Base-by-base conservation (phyloP, 1,140 invertebrate species). In the Elysia chlorotica region DNA sequence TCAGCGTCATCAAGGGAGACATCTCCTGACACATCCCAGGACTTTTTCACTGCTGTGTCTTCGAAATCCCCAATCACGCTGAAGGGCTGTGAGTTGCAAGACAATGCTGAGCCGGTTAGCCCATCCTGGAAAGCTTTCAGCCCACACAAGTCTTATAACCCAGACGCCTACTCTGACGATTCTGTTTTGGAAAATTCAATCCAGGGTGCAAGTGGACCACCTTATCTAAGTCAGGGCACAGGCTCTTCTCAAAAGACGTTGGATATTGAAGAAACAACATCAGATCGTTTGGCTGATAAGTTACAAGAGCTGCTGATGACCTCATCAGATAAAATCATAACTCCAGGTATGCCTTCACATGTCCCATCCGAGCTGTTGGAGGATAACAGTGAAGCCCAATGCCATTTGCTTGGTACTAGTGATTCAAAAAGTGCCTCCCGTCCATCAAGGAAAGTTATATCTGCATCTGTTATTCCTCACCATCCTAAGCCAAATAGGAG, bases 1-100 rank as follows among this genome's bases (percentile, higher is more conserved):
- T 57, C 71, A 30, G 30, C 54, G 21, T 37, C 63, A 30, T 62
- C 69, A 33, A 37, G 37, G 4, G 69, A 71, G 25, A 38, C 38
- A 33, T 31, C 38, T 57, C 17, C 1, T 19, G 69, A 71, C 25
- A n/a, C n/a, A n/a, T 23, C 19, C 25, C 6, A 10, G 28, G 33
- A 2, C 10, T 70, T 70, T 2, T 35, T 56, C 21, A 56, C 23
- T 57, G 17, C 56, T 2, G n/a, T n/a, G n/a, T n/a, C n/a, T n/a
- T n/a, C n/a, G n/a, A 19, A 65, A 53, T 65, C 61, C 1, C 71
- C 71, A 5, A 70, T 70, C 54, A 70, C 67, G 35, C 2, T 70
- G 5, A 59, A 56, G 59, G 67, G 67, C 1, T 28, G n/a, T 23
- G 66, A 68, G 25, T 10, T 70, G 23, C 17, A 5, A 4, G 31